Percentiles rank a stretch among this genome's conserved stretches.
Evolutionary conservation across 2,113 vertebrate genomes (phyloP).

Genomic region (Ploceus nigricollis): DNA sequence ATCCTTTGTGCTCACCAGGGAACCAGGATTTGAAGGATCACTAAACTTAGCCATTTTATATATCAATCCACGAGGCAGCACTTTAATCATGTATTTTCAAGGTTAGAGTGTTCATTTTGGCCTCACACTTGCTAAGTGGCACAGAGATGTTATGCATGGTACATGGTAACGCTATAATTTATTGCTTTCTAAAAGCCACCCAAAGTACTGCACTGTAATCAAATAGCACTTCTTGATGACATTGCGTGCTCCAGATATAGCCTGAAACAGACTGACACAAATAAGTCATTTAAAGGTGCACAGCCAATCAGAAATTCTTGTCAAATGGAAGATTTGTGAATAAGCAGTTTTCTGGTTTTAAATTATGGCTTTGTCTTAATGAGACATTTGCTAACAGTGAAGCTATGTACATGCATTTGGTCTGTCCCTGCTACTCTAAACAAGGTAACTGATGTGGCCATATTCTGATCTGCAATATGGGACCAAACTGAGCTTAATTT

Average conservation of each 20-base stretch:
- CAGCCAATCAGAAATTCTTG: background rate
- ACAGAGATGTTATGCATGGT: background rate
- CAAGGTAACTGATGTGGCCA: background rate
- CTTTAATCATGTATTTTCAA: constrained; percentile 42
- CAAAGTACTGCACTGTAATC: constrained; percentile 27
- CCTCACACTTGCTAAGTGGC: constrained; percentile 21
- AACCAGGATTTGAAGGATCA: background rate
- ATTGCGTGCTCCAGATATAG: background rate
- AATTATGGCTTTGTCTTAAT: background rate
- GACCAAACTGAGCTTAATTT: background rate
- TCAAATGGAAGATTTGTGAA: background rate
- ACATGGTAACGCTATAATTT: constrained; percentile 18
- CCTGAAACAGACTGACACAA: background rate
- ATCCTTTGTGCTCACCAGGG: background rate
- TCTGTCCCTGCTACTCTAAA: background rate
- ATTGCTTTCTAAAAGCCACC: constrained; percentile 46
- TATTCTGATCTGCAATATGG: background rate
- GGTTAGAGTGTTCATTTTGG: constrained; percentile 54
- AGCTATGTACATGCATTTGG: background rate
- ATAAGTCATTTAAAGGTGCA: background rate
- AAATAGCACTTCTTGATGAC: constrained; percentile 29
- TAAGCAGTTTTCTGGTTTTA: background rate
- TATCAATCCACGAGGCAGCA: background rate
- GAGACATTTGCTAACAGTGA: background rate
- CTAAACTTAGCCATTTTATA: constrained; percentile 29